Evolutionary conservation across 2,797 vertebrate genomes (phyloP), one percentile per base, ranked within the genome.

Genomic region (Brachyalestes nurse): DNA sequence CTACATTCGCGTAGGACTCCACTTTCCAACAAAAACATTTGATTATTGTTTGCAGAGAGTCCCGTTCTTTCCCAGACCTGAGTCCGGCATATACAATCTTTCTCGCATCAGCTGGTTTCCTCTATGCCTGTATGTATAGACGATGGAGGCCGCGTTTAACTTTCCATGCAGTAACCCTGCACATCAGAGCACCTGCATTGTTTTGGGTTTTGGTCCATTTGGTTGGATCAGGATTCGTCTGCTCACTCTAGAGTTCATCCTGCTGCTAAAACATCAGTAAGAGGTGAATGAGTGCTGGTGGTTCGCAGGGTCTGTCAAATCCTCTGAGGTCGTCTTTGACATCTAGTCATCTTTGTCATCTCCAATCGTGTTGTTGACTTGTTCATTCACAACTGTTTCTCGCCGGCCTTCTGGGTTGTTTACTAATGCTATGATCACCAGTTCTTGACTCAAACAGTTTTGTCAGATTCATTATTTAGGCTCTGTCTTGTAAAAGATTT

Each of bases 1-100:
- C 86, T 84, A 70, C 77, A 84, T 89, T 90, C 82, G 85, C 82
- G 86, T 86, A 85, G 81, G 73, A 87, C 84, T 76, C 38, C 34
- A 61, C 86, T 81, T 80, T 93, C 92, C 91, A 93, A 92, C 76
- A 88, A 91, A 93, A 94, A 94, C 90, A 92, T 87, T 87, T 81
- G 87, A 93, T 92, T 93, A 90, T 88, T 92, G 91, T 93, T 92
- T 91, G 86, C 87, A 89, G 81, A 87, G 86, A 86, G 88, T 91
- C 88, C 86, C 88, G 80, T 86, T 72, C 84, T 80, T 77, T 85
- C 78, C 66, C 82, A 87, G 86, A 89, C 84, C 88, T 72, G 71
- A 87, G 78, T 86, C 78, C 70, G 78, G 86, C 82, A 86, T 84
- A 81, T 86, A 87, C 86, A 88, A 82, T 89, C 85, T 87, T 75